A percentile compares a stretch with the other conserved stretches of the same genome.
phyloP scores from a whole-genome alignment of 2,113 vertebrate genomes.

The Salvelinus namaycush region DNA sequence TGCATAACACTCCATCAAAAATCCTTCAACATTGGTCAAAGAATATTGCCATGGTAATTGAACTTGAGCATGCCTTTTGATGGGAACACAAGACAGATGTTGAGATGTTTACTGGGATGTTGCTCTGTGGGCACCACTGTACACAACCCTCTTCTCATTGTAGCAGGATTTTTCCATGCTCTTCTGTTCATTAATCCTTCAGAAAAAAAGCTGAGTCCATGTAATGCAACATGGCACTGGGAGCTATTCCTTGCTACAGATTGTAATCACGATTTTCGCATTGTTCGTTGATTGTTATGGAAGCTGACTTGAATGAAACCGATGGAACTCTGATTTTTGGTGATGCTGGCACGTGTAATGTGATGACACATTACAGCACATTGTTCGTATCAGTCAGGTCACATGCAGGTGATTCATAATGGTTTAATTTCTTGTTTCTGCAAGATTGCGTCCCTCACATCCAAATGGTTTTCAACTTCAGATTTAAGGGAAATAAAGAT shows the following conservation, averaged over 20 bases:
- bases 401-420: not conserved
- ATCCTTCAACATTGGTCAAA: conserved; percentile 48
- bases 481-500: no score
- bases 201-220: not conserved
- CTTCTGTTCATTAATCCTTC: not conserved
- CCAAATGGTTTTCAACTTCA: not conserved
- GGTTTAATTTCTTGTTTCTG: not conserved
- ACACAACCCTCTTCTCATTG: conserved; percentile 51
- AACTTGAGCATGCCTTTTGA: conserved; percentile 59
- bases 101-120: conserved; percentile 65
- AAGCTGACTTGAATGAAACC: no score
- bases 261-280: no score
- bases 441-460: not conserved
- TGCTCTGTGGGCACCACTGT: conserved; percentile 61
- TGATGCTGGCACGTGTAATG: no score
- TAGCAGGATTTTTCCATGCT: conserved; percentile 3
- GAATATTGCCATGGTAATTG: conserved; percentile 60
- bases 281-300: no score
- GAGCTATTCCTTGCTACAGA: no score
- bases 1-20: conserved; percentile 57
- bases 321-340: no score
- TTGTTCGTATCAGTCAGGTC: no score
- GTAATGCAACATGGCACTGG: not conserved
- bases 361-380: no score
- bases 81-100: conserved; percentile 67